A percentile compares a stretch with the other conserved stretches of the same genome.
Evolutionary conservation across 64 coral and sea anemone species (phyloP).

Genomic region (Porites australiensis): DNA sequence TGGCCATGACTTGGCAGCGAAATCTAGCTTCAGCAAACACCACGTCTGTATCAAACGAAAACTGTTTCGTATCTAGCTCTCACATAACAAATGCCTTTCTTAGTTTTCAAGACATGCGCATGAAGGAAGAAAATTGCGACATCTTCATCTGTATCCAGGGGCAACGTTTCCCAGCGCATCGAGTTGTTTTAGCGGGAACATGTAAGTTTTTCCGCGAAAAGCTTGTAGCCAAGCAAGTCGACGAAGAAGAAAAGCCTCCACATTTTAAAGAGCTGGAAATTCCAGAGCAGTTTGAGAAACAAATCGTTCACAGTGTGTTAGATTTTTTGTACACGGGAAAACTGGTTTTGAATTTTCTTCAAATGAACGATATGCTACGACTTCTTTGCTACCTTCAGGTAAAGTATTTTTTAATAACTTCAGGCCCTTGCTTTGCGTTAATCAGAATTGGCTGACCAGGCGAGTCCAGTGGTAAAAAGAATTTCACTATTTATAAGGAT

Average conservation of each 20-base stretch:
- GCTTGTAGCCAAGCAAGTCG: not conserved
- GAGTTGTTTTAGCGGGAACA: conserved; percentile 15
- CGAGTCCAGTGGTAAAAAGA: too few relatives aligned
- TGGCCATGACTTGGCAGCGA: not conserved
- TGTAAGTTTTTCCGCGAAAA: conserved; percentile 2
- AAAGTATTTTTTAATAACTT: too few relatives aligned
- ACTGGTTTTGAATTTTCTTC: not conserved
- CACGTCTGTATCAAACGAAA: not conserved
- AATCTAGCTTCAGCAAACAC: not conserved
- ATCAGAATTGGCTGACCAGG: too few relatives aligned
- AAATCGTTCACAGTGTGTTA: not conserved
- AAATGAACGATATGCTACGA: not conserved
- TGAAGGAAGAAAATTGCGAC: not conserved
- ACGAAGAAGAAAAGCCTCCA: not conserved
- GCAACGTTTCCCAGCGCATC: conserved; percentile 1
- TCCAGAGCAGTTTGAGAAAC: not conserved
- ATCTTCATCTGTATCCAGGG: not conserved
- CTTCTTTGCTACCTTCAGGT: conserved; percentile 2
- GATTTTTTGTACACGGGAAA: conserved; percentile 11
- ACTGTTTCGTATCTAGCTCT: not conserved
- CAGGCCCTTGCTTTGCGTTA: too few relatives aligned
- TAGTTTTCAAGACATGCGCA: conserved; percentile 16
- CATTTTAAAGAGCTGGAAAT: not conserved
- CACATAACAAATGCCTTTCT: not conserved
- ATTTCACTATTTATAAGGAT: too few relatives aligned